Evolutionary conservation across 2,888 invertebrate species (phyloP), one percentile per base, ranked within the genome.

Genomic region (Celastrina argiolus): DNA sequence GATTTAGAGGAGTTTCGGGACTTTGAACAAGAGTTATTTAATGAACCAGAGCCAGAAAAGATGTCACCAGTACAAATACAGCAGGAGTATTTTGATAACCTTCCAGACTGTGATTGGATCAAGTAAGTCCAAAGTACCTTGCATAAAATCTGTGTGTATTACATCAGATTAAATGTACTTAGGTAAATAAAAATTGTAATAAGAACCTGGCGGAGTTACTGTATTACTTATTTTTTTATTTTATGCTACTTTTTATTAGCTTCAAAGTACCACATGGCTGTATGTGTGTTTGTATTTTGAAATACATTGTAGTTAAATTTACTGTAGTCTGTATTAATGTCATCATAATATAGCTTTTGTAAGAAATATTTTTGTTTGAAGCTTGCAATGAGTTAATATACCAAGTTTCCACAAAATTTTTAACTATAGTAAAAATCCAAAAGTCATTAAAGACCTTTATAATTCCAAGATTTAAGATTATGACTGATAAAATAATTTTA

Each of bases 101-200:
- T 93, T 59, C 90, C 92, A 1, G 92, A 93, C 69, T 87, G 92
- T 73, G 93, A 93, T 78, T 91, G 91, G 91, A 83, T 89, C 2
- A 87, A 85, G 91, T 91, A 75, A 82, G 51, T 5, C 22, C 26
- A 14, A 51, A 51, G 51, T 12, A 51, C 36, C 2, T 5, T 36
- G 7, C 12, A 36, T 36, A 36, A 36, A 12, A 26, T 10, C 5
- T 51, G 16, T 45, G 45, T 45, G 31, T n/a, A 28, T 34, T 61
- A 36, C 22, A 61, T 22, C 18, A 61, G 61, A 36, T 22, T n/a
- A 3, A 22, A 51, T 14, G 56, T 22, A n/a, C n/a, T n/a, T n/a
- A 26, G 14, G 18, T 45, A 12, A 34, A 41, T 66, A 8, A 56
- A 14, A 56, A 14, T 41, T 10, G 12, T 41, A n/a, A 41, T n/a